Evolutionary conservation across 1,140 invertebrate species (phyloP).

Genomic region (Drosophila obscura): DNA sequence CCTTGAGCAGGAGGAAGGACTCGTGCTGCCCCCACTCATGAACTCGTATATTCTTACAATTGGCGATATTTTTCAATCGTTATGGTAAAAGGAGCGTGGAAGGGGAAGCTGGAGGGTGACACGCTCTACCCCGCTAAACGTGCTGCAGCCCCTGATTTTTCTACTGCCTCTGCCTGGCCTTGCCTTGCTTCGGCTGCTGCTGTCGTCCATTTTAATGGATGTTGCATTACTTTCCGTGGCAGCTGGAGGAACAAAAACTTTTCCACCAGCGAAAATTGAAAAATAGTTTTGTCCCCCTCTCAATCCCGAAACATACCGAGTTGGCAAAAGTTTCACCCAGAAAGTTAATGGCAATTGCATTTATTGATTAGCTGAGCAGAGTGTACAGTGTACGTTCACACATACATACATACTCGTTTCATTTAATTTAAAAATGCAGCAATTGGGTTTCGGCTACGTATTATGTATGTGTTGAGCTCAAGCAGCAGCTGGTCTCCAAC

Average conservation of each 20-base stretch:
- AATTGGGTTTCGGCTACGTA: conserved; percentile 32
- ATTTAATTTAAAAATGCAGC: no score
- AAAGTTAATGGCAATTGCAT: conserved; percentile 59
- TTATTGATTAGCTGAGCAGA: conserved; percentile 63
- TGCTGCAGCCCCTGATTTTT: conserved; percentile 4
- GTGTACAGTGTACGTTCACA: neutral
- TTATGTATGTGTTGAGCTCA: conserved; percentile 18
- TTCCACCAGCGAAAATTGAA: conserved; percentile 65
- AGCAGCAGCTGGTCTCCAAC: conserved; percentile 22
- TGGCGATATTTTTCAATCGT: conserved; percentile 73
- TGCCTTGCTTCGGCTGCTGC: conserved; percentile 9
- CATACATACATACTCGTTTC: conserved; percentile 1
- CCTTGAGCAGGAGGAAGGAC: conserved; percentile 13
- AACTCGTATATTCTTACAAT: conserved; percentile 45
- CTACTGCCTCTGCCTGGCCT: conserved; percentile 6
- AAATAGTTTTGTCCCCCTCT: conserved; percentile 59
- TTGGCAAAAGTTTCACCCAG: conserved; percentile 40
- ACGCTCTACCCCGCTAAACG: conserved; percentile 36
- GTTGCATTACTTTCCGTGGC: conserved; percentile 66
- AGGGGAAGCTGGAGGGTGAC: conserved; percentile 1
- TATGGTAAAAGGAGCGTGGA: conserved; percentile 23
- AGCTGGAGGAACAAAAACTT: conserved; percentile 56
- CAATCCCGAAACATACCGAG: conserved; percentile 30
- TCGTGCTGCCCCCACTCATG: no score
- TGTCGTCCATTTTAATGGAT: conserved; percentile 67